Base-by-base conservation (phyloP, 2,888 invertebrate genomes). In the Trichogramma evanescens region DNA sequence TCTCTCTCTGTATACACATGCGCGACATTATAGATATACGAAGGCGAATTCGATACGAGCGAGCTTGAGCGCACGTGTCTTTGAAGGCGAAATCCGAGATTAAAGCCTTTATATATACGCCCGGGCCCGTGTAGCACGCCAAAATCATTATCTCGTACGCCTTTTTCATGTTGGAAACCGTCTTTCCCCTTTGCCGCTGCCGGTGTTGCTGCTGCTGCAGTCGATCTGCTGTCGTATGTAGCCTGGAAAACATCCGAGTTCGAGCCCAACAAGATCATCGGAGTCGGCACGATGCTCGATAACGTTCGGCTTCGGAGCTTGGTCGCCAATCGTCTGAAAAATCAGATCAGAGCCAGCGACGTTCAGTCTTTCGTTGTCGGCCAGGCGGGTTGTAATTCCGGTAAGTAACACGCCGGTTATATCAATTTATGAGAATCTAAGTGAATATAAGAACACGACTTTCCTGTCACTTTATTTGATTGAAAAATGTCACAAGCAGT, bases 191-290 rank as follows among this genome's bases (percentile, higher is more conserved):
- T 42, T 39, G 46, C 13, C 9, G 8, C 9, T 13, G 9, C 48
- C 26, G 9, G n/a, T 41, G 4, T 42, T 13, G 6, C 26, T 48
- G 48, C 8, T 5, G 43, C 56, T 69, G 69, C 70, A 81, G 83
- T 84, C 50, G 83, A 85, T 67, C 78, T 84, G 56, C 66, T 84
- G 66, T 82, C 83, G 13, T 83, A 81, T 66, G 82, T 80, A 40
- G 79, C 84, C 2, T 83, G 83, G 84, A 84, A 83, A 68, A 65
- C 84, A 53, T 83, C 83, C 55, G 84, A 83, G 10, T 78, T 85
- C 55, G 82, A 83, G 8, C 74, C 79, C 54, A 76, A 81, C 63
- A 79, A 81, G 9, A 81, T 85, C 38, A 79, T 85, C 65, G 84
- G 84, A 6, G 78, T 82, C 43, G 84, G 83, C 49, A 84, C 84